These are phyloP conservation scores for Sturmia bella DNA, from an alignment of 2,888 invertebrate genomes.

Conservation along the genomic window DNA sequence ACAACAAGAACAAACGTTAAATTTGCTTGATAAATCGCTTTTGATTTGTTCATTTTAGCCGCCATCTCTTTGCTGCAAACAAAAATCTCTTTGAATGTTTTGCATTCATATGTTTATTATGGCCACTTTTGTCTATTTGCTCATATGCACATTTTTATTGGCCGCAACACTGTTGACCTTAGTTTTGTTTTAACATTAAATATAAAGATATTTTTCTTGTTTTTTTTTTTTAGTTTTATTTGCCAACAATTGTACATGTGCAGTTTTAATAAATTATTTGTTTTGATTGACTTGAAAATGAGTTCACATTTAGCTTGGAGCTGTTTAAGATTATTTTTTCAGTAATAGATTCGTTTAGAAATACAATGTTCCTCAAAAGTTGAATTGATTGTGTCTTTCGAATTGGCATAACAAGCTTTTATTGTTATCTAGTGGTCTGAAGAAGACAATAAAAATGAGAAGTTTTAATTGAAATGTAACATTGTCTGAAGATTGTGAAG, in stretches of 20 bases:
- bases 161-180: constrained; percentile 72
- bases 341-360: constrained; percentile 5
- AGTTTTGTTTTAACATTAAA: constrained; percentile 56
- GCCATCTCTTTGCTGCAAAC: constrained; percentile 45
- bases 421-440: too few species aligned
- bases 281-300: constrained; percentile 80
- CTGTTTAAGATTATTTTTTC: constrained; percentile 61
- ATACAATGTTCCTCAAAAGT: constrained; percentile 10
- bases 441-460: too few species aligned
- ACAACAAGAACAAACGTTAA: constrained; percentile 1
- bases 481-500: too few species aligned
- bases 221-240: constrained; percentile 7
- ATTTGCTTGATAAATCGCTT: constrained; percentile 59
- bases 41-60: constrained; percentile 52
- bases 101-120: constrained; percentile 34
- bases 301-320: constrained; percentile 78
- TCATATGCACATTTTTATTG: constrained; percentile 44
- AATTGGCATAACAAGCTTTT: neutral
- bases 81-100: constrained; percentile 19
- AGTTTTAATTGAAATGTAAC: too few species aligned
- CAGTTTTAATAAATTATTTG: constrained; percentile 78
- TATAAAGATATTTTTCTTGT: neutral
- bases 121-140: constrained; percentile 53
- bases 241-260: constrained; percentile 74
- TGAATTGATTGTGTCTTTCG: constrained; percentile 16